Evolutionary conservation across 2,113 vertebrate species (phyloP).

Genomic region (Odobenus rosmarus): DNA sequence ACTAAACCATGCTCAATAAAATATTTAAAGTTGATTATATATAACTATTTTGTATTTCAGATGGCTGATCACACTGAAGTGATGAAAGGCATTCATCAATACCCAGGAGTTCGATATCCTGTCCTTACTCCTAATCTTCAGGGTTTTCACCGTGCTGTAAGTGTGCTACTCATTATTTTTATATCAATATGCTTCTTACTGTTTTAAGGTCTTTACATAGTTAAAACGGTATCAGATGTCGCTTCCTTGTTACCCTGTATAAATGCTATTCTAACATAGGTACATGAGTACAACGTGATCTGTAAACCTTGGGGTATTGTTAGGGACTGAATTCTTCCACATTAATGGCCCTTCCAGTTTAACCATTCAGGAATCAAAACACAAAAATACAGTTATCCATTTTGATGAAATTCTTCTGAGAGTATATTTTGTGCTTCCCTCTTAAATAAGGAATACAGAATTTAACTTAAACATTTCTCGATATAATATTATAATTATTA

Average conservation of each 20-base stretch:
- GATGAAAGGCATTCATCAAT: conserved; percentile 90
- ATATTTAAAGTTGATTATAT: background rate
- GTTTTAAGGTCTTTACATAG: background rate
- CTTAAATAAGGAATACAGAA: background rate
- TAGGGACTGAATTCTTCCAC: background rate
- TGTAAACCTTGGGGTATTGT: no score
- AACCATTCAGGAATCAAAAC: background rate
- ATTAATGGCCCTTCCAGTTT: background rate
- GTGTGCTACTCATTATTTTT: conserved; percentile 72
- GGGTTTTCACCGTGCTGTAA: conserved; percentile 95
- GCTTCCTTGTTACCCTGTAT: background rate
- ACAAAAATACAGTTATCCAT: background rate
- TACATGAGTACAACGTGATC: accelerated
- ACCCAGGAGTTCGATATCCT: conserved; percentile 91
- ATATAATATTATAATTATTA: background rate
- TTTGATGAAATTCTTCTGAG: background rate
- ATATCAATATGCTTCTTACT: background rate
- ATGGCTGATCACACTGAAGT: conserved; percentile 97
- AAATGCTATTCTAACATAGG: background rate
- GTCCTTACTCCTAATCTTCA: conserved; percentile 96
- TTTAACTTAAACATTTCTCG: background rate
- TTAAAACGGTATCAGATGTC: background rate
- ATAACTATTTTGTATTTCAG: conserved; percentile 84
- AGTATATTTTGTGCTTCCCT: background rate
- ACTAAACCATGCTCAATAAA: background rate